Conservation (phyloP, 2,797 vertebrate species). For the Ambastaia sidthimunki region DNA sequence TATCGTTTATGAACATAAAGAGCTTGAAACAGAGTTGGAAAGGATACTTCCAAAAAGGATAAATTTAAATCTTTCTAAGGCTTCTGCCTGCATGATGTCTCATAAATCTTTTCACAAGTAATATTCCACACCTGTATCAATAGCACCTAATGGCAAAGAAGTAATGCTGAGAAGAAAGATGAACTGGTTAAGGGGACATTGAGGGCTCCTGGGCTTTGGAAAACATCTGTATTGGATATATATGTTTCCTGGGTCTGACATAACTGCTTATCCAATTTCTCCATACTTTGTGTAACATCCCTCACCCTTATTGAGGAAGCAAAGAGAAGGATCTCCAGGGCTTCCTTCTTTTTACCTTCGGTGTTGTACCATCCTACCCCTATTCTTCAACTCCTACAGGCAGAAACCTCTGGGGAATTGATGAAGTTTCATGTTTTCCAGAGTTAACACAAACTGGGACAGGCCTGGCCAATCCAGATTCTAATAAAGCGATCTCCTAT, state of each 20-base stretch:
- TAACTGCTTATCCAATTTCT: too few species aligned
- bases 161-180: constrained; percentile 20
- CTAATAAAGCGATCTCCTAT: constrained; percentile 35
- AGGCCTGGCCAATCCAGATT: constrained; percentile 36
- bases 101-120: constrained; percentile 18
- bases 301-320: constrained; percentile 5
- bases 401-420: constrained; percentile 16
- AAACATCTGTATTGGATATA: constrained; percentile 25
- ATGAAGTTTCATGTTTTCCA: constrained; percentile 29
- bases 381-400: constrained; percentile 15
- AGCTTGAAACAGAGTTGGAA: neutral
- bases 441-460: constrained; percentile 39
- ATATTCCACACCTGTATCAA: constrained; percentile 33
- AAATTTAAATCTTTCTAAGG: neutral
- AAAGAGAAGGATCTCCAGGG: constrained; percentile 20
- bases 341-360: constrained; percentile 1
- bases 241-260: neutral
- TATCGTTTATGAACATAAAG: neutral
- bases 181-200: constrained; percentile 12
- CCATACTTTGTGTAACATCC: constrained; percentile 18
- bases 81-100: constrained; percentile 21
- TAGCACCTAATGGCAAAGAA: constrained; percentile 40
- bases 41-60: too few species aligned
- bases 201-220: constrained; percentile 38
- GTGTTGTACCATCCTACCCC: neutral